A percentile compares a stretch with the other conserved stretches of the same genome.
Conservation (phyloP, 2,888 invertebrate genomes). For the Theretra japonica region DNA sequence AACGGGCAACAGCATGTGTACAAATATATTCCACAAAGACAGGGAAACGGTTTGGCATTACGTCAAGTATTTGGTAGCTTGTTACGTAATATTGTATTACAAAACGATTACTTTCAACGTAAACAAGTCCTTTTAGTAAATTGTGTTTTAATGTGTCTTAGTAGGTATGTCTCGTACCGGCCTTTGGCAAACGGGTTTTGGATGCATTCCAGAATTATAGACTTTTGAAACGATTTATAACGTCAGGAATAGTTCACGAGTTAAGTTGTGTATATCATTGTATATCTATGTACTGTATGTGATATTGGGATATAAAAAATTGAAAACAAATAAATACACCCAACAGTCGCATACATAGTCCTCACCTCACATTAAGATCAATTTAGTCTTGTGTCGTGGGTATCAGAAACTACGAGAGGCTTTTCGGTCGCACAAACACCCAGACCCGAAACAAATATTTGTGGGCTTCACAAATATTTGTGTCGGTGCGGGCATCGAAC, state of each 20-base stretch:
- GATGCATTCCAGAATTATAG: conserved; percentile 48
- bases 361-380: too few relatives aligned
- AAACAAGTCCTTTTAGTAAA: conserved; percentile 33
- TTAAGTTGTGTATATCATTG: too few relatives aligned
- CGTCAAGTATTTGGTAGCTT: conserved; percentile 30
- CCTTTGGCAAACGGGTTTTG: conserved; percentile 47
- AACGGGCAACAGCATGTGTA: conserved; percentile 1
- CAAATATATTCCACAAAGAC: conserved; percentile 27
- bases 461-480: too few relatives aligned
- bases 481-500: too few relatives aligned
- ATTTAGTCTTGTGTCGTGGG: too few relatives aligned
- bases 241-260: background rate
- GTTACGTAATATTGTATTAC: conserved; percentile 32
- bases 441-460: too few relatives aligned
- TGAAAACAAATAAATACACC: too few relatives aligned
- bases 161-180: conserved; percentile 22
- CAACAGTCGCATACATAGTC: too few relatives aligned
- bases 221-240: conserved; percentile 37
- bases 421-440: too few relatives aligned
- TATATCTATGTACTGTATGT: too few relatives aligned
- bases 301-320: too few relatives aligned
- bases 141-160: conserved; percentile 17
- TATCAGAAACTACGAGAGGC: too few relatives aligned
- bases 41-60: conserved; percentile 33
- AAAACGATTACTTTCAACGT: conserved; percentile 29